A percentile compares a stretch with the other conserved stretches of the same genome.
Evolutionary conservation across 2,797 vertebrate genomes (phyloP).

Genomic region (Gymnopithys bicolor): DNA sequence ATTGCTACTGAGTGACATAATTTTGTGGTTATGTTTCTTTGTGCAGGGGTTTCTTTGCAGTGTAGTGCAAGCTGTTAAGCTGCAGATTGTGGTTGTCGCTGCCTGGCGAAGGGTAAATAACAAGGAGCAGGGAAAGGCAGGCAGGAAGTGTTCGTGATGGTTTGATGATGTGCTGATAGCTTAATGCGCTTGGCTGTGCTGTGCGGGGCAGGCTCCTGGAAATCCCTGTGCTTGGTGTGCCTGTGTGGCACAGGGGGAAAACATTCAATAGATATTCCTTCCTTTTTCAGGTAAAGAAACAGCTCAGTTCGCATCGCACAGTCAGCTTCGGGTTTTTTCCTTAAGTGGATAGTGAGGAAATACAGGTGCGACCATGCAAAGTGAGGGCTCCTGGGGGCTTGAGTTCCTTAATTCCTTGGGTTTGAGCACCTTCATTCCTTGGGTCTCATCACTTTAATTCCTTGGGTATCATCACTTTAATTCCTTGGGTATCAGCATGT

Average conservation of each 20-base stretch:
- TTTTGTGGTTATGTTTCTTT: not conserved
- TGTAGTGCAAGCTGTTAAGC: not conserved
- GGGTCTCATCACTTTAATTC: not conserved
- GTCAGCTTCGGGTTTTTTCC: not conserved
- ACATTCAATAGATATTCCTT: not conserved
- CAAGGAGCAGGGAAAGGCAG: not conserved
- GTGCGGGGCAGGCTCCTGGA: not conserved
- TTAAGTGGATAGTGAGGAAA: not conserved
- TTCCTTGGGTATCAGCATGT: not conserved
- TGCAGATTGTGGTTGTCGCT: not conserved
- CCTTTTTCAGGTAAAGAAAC: not conserved
- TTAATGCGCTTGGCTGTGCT: not conserved
- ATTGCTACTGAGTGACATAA: conserved; percentile 40
- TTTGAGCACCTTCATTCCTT: not conserved
- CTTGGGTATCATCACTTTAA: not conserved
- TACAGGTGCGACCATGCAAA: not conserved
- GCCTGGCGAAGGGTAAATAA: not conserved
- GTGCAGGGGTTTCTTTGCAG: not conserved
- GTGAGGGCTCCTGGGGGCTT: not conserved
- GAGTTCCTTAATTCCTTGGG: not conserved
- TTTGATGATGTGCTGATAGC: conserved; percentile 13
- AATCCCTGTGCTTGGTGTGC: not conserved
- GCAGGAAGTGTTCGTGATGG: not conserved
- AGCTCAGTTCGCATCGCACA: not conserved
- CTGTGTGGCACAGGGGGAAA: not conserved